These are phyloP conservation scores for Platycheirus rosarum DNA, from an alignment of 2,888 invertebrate species.

Conservation along the genomic window DNA sequence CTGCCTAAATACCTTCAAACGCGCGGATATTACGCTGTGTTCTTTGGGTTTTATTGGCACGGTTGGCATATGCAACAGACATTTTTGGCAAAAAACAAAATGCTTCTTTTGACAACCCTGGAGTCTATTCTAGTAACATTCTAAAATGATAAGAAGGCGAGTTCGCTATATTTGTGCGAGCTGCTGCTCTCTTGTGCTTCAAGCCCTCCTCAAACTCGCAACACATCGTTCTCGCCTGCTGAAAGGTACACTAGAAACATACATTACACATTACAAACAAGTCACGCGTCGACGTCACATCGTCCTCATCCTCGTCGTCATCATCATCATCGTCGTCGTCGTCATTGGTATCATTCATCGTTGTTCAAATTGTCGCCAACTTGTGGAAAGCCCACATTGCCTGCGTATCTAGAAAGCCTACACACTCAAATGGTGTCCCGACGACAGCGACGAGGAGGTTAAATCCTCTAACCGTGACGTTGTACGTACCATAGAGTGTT, in stretches of 20 bases:
- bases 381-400: conserved; percentile 62
- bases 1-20: no score
- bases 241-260: conserved; percentile 75
- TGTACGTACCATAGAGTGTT: conserved; percentile 47
- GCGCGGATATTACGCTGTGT: no score
- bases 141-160: not conserved
- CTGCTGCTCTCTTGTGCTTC: conserved; percentile 38
- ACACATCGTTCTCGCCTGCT: conserved; percentile 65
- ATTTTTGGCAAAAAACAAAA: no score
- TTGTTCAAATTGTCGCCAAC: conserved; percentile 44
- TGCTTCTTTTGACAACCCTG: no score
- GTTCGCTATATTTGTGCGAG: conserved; percentile 54
- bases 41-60: no score
- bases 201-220: conserved; percentile 51
- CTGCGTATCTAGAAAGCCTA: conserved; percentile 28
- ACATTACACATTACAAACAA: conserved; percentile 69
- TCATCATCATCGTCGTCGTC: not conserved
- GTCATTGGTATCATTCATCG: conserved; percentile 11
- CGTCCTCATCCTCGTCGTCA: conserved; percentile 18
- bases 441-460: conserved; percentile 20
- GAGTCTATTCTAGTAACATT: no score
- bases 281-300: conserved; percentile 62
- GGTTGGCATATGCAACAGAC: no score
- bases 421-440: conserved; percentile 13
- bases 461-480: conserved; percentile 41